Percentiles rank a stretch among this genome's conserved stretches.
Evolutionary conservation across 2,113 vertebrate species (phyloP).

Genomic region (Thunnus maccoyii): DNA sequence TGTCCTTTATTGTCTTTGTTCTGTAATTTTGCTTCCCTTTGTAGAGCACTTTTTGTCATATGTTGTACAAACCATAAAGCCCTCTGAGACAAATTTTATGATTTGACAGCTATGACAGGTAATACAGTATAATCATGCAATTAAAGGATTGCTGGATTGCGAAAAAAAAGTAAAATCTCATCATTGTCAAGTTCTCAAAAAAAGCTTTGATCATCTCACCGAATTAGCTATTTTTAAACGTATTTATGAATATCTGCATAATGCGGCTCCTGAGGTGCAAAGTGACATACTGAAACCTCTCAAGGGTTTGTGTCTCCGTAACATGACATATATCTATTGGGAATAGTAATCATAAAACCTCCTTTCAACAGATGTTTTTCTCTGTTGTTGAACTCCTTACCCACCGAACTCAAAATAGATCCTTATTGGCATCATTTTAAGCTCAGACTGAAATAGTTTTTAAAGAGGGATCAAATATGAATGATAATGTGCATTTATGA

Average conservation of each 20-base stretch:
- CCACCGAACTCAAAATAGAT: neutral
- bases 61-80: neutral
- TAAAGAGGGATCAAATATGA: neutral
- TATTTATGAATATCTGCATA: neutral
- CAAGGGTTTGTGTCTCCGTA: neutral
- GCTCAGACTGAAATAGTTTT: neutral
- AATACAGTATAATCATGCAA: neutral
- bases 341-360: neutral
- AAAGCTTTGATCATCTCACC: no score
- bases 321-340: neutral
- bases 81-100: neutral
- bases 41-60: neutral
- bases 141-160: neutral
- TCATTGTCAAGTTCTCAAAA: neutral
- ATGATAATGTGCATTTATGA: no score
- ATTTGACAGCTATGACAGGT: neutral
- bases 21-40: neutral
- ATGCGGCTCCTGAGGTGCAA: conserved; percentile 1
- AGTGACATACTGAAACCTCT: neutral
- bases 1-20: neutral
- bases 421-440: neutral
- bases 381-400: conserved; percentile 4
- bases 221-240: neutral
- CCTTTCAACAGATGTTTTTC: neutral
- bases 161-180: neutral